Evolutionary conservation across 2,797 vertebrate species (phyloP).

Genomic region (Crenichthys baileyi): DNA sequence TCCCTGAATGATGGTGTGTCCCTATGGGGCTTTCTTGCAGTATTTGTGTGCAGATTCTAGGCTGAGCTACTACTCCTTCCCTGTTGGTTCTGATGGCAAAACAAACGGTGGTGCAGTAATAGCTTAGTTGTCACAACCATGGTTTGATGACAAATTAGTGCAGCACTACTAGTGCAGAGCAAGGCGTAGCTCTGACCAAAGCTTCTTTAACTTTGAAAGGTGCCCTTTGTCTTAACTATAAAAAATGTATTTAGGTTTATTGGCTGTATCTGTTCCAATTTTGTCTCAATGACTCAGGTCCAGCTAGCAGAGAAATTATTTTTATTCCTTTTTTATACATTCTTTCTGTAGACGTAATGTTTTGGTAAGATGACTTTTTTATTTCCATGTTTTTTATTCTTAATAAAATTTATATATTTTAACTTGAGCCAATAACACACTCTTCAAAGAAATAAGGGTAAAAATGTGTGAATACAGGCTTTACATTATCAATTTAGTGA

Average conservation of each 20-base stretch:
- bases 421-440: constrained; percentile 6
- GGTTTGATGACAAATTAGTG: constrained; percentile 80
- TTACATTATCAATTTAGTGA: constrained; percentile 4
- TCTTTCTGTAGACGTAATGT: constrained; percentile 16
- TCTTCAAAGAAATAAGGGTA: constrained; percentile 4
- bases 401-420: constrained; percentile 13
- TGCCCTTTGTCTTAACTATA: constrained; percentile 71
- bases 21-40: constrained; percentile 39
- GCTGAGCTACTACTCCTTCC: constrained; percentile 51
- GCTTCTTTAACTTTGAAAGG: constrained; percentile 66
- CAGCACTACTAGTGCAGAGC: constrained; percentile 58
- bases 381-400: constrained; percentile 33
- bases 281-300: constrained; percentile 49
- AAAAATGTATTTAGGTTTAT: constrained; percentile 66
- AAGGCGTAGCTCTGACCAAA: constrained; percentile 60
- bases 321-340: constrained; percentile 21
- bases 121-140: constrained; percentile 76
- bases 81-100: constrained; percentile 75
- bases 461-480: constrained; percentile 15
- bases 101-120: constrained; percentile 78
- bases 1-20: constrained; percentile 64
- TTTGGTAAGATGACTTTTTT: constrained; percentile 41
- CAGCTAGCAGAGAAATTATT: constrained; percentile 33
- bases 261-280: constrained; percentile 57
- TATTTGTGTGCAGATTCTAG: constrained; percentile 53